Conservation (phyloP, 2,888 invertebrate genomes). For the Ptychoptera contaminata region DNA sequence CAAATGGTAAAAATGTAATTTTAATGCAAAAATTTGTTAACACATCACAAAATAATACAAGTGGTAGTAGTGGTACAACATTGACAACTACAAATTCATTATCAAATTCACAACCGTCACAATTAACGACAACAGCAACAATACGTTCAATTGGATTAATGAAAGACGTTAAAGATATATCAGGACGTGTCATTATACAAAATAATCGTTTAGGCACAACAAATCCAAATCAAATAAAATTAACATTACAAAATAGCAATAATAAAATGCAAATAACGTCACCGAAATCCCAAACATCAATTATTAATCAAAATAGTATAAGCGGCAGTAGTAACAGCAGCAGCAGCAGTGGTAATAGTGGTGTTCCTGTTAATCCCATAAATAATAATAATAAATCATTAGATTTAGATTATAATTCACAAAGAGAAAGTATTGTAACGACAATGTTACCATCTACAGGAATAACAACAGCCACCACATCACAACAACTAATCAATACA, state of each 20-base stretch:
- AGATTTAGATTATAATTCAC: too few species aligned
- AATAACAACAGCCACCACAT: background rate
- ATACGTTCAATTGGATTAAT: background rate
- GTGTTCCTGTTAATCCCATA: constrained; percentile 19
- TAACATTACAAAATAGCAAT: too few species aligned
- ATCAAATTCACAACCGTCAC: constrained; percentile 9
- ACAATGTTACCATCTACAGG: constrained; percentile 2
- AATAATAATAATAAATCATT: constrained; percentile 14
- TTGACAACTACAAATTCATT: constrained; percentile 9
- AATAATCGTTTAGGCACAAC: too few species aligned
- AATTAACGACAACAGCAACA: constrained; percentile 1
- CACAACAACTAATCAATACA: background rate
- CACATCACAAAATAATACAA: constrained; percentile 2
- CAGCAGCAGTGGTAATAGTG: constrained; percentile 12
- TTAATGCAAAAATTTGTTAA: constrained; percentile 16
- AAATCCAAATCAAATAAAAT: too few species aligned
- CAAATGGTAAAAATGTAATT: constrained; percentile 18
- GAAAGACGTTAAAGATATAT: background rate
- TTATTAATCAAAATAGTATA: too few species aligned
- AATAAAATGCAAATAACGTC: too few species aligned
- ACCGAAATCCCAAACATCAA: too few species aligned
- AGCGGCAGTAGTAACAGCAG: constrained; percentile 8
- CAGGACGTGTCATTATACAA: too few species aligned
- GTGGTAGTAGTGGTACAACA: constrained; percentile 9
- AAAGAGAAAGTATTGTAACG: background rate